Percentiles rank a stretch among this genome's conserved stretches.
Evolutionary conservation across 1,140 invertebrate genomes (phyloP).

Genomic region (Oreohelix idahoensis): DNA sequence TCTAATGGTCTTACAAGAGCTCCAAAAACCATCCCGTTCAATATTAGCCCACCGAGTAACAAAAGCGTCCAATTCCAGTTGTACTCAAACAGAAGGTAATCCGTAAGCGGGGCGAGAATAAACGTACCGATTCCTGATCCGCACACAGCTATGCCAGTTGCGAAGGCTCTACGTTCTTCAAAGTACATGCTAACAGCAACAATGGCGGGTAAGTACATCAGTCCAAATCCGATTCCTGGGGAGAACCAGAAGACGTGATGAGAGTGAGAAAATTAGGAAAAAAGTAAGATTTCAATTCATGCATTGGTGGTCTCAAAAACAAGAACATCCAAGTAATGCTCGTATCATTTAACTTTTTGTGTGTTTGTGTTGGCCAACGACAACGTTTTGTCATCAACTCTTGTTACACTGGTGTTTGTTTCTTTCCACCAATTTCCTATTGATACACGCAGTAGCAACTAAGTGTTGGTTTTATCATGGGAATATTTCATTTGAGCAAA

Average conservation of each 20-base stretch:
- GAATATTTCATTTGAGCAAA: too few species aligned
- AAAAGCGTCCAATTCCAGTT: conserved; percentile 83
- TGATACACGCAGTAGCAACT: too few species aligned
- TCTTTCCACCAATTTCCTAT: too few species aligned
- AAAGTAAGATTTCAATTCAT: too few species aligned
- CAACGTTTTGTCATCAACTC: too few species aligned
- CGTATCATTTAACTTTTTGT: too few species aligned
- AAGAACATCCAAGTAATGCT: too few species aligned
- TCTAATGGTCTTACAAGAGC: conserved; percentile 91
- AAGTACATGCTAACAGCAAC: conserved; percentile 99
- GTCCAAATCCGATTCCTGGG: conserved; percentile 92
- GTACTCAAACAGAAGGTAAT: conserved; percentile 77
- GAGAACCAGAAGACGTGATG: not conserved
- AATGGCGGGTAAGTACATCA: conserved; percentile 97
- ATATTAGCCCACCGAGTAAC: conserved; percentile 85
- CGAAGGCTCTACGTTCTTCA: conserved; percentile 94
- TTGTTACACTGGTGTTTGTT: too few species aligned
- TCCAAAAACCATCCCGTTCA: conserved; percentile 95
- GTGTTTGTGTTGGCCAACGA: too few species aligned
- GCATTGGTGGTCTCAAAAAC: too few species aligned
- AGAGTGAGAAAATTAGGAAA: too few species aligned
- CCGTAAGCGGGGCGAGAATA: conserved; percentile 80
- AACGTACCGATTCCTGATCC: conserved; percentile 93
- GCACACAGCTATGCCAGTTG: conserved; percentile 98
- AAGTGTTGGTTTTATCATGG: too few species aligned